Percentiles rank a stretch among this genome's conserved stretches.
Evolutionary conservation across 2,113 vertebrate species (phyloP).

Genomic region (Brachypodius melanocephalos): DNA sequence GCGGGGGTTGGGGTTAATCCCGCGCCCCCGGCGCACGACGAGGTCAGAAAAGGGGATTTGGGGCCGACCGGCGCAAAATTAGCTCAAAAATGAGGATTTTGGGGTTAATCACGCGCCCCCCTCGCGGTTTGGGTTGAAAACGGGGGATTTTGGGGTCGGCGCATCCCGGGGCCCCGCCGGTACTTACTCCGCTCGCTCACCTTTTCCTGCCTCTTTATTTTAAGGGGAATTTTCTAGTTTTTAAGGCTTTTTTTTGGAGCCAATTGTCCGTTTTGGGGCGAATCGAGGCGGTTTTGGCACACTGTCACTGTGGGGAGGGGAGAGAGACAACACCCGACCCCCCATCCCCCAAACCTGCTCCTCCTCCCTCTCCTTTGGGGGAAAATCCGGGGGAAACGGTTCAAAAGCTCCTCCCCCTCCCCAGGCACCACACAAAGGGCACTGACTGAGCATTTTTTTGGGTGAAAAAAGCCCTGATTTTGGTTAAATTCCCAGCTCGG

Average conservation of each 20-base stretch:
- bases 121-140: not conserved
- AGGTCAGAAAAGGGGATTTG: not conserved
- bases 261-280: not conserved
- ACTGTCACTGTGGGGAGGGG: not conserved
- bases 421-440: not conserved
- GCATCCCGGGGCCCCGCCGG: not conserved
- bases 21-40: not conserved
- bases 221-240: not conserved
- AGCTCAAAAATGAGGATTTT: rapidly evolving
- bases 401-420: not conserved
- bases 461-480: rapidly evolving
- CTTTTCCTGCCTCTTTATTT: not conserved
- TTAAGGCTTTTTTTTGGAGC: not conserved
- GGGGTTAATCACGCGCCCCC: not conserved
- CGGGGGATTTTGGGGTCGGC: not conserved
- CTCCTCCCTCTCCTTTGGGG: not conserved
- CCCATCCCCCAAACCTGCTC: not conserved
- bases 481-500: not conserved
- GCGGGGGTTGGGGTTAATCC: not conserved
- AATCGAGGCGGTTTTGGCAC: not conserved
- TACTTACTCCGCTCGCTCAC: slow-evolving; percentile 9
- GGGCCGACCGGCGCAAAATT: rapidly evolving
- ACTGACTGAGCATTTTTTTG: not conserved
- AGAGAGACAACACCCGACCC: not conserved
- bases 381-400: not conserved